These are phyloP conservation scores for Enteromius fasciolatus DNA, from an alignment of 2,797 vertebrate genomes.

Conservation along the genomic window DNA sequence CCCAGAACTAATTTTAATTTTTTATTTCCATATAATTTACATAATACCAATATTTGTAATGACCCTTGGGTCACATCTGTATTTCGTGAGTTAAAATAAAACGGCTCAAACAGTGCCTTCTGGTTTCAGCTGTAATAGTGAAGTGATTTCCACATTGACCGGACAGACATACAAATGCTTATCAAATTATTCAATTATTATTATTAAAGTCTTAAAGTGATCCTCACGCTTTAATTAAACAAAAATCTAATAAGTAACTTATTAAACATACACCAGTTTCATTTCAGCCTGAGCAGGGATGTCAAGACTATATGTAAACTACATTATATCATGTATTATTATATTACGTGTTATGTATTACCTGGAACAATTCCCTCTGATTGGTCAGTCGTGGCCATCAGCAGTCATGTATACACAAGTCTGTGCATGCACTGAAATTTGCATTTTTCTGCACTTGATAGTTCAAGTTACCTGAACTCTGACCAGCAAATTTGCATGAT, in stretches of 20 bases:
- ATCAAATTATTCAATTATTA: conserved; percentile 14
- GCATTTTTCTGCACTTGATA: neutral
- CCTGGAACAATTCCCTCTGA: neutral
- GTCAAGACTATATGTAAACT: neutral
- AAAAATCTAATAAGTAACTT: conserved; percentile 3
- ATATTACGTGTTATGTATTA: neutral
- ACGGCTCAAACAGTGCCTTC: neutral
- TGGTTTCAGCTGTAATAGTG: neutral
- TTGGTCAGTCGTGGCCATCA: neutral
- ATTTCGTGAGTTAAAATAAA: conserved; percentile 58
- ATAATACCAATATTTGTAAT: conserved; percentile 31
- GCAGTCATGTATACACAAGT: neutral
- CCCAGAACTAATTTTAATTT: conserved; percentile 14
- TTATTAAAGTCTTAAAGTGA: conserved; percentile 11
- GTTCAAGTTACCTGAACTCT: neutral
- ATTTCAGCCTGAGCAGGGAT: neutral
- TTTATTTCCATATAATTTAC: conserved; percentile 31
- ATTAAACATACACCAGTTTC: neutral
- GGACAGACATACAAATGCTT: conserved; percentile 3
- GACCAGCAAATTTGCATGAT: neutral
- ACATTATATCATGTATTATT: neutral
- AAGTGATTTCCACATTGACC: conserved; percentile 3
- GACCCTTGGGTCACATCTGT: conserved; percentile 25
- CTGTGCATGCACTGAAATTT: conserved; percentile 1
- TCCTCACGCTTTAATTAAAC: neutral